phyloP scores from a whole-genome alignment of 1,140 invertebrate genomes.

The Zaprionus tsacasi region DNA sequence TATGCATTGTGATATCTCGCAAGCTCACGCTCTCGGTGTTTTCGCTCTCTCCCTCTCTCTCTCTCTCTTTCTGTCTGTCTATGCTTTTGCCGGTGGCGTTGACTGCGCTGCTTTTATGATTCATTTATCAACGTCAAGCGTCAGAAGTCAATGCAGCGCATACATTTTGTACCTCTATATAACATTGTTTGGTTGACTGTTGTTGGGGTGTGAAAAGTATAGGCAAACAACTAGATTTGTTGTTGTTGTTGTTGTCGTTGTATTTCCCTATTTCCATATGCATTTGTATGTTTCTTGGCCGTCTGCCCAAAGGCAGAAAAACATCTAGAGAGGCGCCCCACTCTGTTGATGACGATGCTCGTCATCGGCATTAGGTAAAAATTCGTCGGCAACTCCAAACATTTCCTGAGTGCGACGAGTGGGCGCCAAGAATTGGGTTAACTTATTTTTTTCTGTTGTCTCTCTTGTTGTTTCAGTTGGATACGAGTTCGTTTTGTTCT shows the following conservation, averaged over 20 bases:
- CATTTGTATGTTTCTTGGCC: conserved; percentile 61
- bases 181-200: conserved; percentile 9
- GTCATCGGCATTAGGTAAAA: conserved; percentile 6
- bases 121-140: conserved; percentile 77
- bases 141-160: conserved; percentile 38
- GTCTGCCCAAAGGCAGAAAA: conserved; percentile 44
- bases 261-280: conserved; percentile 22
- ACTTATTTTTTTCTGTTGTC: conserved; percentile 13
- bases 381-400: conserved; percentile 51
- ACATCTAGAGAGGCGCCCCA: conserved; percentile 10
- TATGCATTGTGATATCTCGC: neutral
- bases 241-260: conserved; percentile 6
- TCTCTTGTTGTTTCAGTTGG: conserved; percentile 27
- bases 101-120: conserved; percentile 74
- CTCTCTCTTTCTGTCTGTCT: conserved; percentile 9
- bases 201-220: conserved; percentile 57
- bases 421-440: conserved; percentile 74
- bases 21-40: neutral
- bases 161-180: conserved; percentile 10
- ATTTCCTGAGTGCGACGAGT: conserved; percentile 48
- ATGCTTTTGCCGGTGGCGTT: conserved; percentile 41
- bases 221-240: conserved; percentile 55
- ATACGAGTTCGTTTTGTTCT: conserved; percentile 32
- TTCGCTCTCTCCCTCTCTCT: neutral
- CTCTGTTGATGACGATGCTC: conserved; percentile 30